phyloP scores from a whole-genome alignment of 2,113 vertebrate genomes.

The Phyllostomus hastatus region DNA sequence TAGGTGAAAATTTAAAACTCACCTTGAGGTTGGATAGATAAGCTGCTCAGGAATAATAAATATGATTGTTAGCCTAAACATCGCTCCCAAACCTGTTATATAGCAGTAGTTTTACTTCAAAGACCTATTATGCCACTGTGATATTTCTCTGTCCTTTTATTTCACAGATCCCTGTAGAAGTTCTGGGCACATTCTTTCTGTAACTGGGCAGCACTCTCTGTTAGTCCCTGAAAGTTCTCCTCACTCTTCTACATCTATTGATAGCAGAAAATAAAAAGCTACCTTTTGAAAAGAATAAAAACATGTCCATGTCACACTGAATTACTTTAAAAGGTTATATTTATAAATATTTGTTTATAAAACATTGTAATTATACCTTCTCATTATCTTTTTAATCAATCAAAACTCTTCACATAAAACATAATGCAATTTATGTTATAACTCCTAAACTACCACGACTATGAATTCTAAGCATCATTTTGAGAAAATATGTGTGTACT shows the following conservation, averaged over 20 bases:
- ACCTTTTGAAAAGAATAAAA: background rate
- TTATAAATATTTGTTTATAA: background rate
- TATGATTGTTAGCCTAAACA: background rate
- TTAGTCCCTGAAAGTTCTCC: background rate
- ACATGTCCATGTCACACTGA: background rate
- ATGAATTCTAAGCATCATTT: background rate
- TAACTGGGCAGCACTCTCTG: background rate
- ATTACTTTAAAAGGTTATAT: background rate
- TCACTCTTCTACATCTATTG: background rate
- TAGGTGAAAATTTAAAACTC: background rate
- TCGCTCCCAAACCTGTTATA: background rate
- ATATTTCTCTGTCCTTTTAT: background rate
- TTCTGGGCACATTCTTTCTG: background rate
- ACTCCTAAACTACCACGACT: background rate
- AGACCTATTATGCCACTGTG: rapidly evolving
- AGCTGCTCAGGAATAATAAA: background rate
- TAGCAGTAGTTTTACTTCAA: background rate
- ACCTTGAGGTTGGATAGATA: background rate
- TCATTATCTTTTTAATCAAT: background rate
- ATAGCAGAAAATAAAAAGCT: background rate
- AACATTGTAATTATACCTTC: background rate
- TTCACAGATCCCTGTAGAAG: background rate
- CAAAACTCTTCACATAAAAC: background rate
- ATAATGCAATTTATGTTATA: background rate
- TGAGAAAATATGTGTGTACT: background rate